phyloP scores from a whole-genome alignment of 2,888 invertebrate species.

The Apotomis turbidana region DNA sequence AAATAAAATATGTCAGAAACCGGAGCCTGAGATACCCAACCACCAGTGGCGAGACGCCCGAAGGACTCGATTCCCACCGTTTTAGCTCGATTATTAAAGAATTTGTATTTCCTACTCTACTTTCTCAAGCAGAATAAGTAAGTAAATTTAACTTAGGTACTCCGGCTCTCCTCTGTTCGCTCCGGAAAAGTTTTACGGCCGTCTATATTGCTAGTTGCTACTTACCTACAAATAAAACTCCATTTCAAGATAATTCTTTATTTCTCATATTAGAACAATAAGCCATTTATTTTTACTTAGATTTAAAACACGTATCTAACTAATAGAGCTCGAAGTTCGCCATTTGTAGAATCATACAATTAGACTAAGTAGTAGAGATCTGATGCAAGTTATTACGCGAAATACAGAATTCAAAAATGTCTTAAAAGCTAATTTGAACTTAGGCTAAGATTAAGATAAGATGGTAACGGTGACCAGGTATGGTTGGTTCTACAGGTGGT shows the following conservation, averaged over 20 bases:
- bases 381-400: slow-evolving; percentile 75
- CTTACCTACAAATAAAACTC: slow-evolving; percentile 61
- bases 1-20: too few relatives aligned
- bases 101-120: too few relatives aligned
- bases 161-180: too few relatives aligned
- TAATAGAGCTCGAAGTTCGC: slow-evolving; percentile 70
- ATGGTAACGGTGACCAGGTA: slow-evolving; percentile 49
- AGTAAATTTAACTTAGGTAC: too few relatives aligned
- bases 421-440: slow-evolving; percentile 25
- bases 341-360: slow-evolving; percentile 51
- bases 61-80: too few relatives aligned
- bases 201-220: too few relatives aligned
- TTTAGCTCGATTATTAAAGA: too few relatives aligned
- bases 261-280: slow-evolving; percentile 76
- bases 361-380: slow-evolving; percentile 55
- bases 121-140: too few relatives aligned
- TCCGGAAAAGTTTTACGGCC: too few relatives aligned
- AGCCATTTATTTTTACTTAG: slow-evolving; percentile 71
- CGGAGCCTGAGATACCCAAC: too few relatives aligned
- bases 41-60: too few relatives aligned
- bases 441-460: slow-evolving; percentile 34
- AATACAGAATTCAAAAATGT: slow-evolving; percentile 38
- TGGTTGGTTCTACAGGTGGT: slow-evolving; percentile 55
- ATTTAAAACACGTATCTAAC: slow-evolving; percentile 70
- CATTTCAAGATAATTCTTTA: slow-evolving; percentile 77